Percentiles rank a stretch among this genome's conserved stretches.
These are phyloP conservation scores for Philhelius pedissequus DNA, from an alignment of 2,888 invertebrate genomes.

Conservation along the genomic window DNA sequence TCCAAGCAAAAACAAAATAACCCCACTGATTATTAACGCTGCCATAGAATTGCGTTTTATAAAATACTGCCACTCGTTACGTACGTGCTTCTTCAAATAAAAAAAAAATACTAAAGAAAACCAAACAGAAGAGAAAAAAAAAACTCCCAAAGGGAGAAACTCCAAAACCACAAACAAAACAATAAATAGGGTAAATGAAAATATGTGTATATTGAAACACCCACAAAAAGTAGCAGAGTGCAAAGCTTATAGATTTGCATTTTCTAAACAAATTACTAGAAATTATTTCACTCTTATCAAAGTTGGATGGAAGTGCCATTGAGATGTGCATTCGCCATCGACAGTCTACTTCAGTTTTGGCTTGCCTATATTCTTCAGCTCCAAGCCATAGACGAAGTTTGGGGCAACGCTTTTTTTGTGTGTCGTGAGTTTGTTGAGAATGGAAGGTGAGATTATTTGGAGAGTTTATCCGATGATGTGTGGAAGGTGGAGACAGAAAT, in stretches of 20 bases:
- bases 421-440: background rate
- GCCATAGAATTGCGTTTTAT: slow-evolving; percentile 44
- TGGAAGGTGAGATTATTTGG: background rate
- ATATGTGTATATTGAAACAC: background rate
- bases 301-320: slow-evolving; percentile 27
- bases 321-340: background rate
- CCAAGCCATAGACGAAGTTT: background rate
- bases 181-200: slow-evolving; percentile 4
- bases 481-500: background rate
- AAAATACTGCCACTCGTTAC: slow-evolving; percentile 21
- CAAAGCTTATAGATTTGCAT: slow-evolving; percentile 27
- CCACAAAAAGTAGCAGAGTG: background rate
- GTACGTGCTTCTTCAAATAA: slow-evolving; percentile 31
- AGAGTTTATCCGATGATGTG: background rate
- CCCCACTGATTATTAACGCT: slow-evolving; percentile 21
- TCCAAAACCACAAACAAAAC: background rate
- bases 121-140: too few species aligned
- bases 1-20: slow-evolving; percentile 31
- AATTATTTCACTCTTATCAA: slow-evolving; percentile 30
- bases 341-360: background rate
- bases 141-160: background rate
- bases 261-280: slow-evolving; percentile 47
- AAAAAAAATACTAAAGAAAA: background rate
- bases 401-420: background rate
- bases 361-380: background rate